These are phyloP conservation scores for Miichthys miiuy DNA, from an alignment of 2,797 vertebrate species.

Conservation along the genomic window DNA sequence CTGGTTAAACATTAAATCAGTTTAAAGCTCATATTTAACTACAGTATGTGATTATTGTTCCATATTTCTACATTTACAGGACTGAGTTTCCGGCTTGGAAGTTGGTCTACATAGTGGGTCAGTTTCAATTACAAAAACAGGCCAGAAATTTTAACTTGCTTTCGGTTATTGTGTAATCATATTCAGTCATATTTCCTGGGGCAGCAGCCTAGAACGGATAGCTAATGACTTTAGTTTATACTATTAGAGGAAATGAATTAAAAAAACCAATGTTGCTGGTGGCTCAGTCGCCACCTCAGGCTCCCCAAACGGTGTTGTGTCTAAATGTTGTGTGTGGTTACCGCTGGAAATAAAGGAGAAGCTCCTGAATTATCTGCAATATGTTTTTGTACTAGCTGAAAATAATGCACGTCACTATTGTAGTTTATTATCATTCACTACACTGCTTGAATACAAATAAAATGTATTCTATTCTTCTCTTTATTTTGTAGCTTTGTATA, in stretches of 20 bases:
- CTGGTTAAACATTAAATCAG: conserved; percentile 44
- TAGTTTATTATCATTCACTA: neutral
- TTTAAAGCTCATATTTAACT: conserved; percentile 25
- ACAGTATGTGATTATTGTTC: conserved; percentile 14
- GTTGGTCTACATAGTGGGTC: neutral
- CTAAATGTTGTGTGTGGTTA: neutral
- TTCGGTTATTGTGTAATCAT: neutral
- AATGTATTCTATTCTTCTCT: neutral
- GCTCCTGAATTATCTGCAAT: neutral
- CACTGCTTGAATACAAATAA: neutral
- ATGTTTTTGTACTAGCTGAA: neutral
- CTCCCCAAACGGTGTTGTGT: neutral
- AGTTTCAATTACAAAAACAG: neutral
- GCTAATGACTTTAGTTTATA: neutral
- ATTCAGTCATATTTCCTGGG: neutral
- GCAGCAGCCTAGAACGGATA: neutral
- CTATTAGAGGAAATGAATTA: neutral
- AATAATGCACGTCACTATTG: neutral
- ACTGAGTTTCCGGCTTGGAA: neutral
- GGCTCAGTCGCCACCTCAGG: neutral
- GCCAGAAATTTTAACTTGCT: neutral
- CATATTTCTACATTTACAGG: conserved; percentile 5
- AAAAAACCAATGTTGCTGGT: neutral
- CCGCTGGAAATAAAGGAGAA: neutral
- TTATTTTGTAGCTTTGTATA: neutral